Evolutionary conservation across 2,888 invertebrate species (phyloP), one percentile per base, ranked within the genome.

Genomic region (Epinotia bilunana): DNA sequence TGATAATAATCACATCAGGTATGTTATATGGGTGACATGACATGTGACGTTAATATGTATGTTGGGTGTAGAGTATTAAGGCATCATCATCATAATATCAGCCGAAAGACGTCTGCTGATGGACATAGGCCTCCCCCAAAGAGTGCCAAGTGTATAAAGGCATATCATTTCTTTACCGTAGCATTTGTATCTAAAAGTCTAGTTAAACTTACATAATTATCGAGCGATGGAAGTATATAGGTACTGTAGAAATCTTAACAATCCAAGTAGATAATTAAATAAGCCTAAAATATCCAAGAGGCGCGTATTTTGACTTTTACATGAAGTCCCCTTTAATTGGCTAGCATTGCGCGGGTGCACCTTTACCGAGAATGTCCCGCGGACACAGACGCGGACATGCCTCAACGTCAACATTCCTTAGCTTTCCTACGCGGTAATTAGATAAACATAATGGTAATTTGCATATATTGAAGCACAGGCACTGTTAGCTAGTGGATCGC

Each of bases 341-440:
- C 69, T 63, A 55, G 18, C 43, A 18, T 13, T 39, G 9, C 46
- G 43, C 33, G 58, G 18, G 23, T 18, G 67, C 39, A 65, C 33
- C 13, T 12, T 58, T 43, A 43, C 57, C 16, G 23, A 58, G 74
- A 69, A 74, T 58, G 49, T 63, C 58, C 60, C 20, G 20, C n/a
- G n/a, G 61, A 61, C 65, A 58, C 69, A 58, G 23, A 70, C 73
- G 53, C 63, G 49, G 33, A 70, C 73, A 70, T 65, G 53, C 23
- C 53, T 70, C 70, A 57, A 74, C 70, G 60, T 74, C 64, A 70
- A 64, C 70, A 74, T 74, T 70, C 64, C 64, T 70, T 43, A 60
- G 70, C 64, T 60, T 70, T 28, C 53, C 53, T 60, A 16, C 39
- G 33, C 58, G 20, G 63, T 64, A 71, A 74, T 74, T 74, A 74